Evolutionary conservation across 2,888 invertebrate species (phyloP).

Genomic region (Andricus curvator): DNA sequence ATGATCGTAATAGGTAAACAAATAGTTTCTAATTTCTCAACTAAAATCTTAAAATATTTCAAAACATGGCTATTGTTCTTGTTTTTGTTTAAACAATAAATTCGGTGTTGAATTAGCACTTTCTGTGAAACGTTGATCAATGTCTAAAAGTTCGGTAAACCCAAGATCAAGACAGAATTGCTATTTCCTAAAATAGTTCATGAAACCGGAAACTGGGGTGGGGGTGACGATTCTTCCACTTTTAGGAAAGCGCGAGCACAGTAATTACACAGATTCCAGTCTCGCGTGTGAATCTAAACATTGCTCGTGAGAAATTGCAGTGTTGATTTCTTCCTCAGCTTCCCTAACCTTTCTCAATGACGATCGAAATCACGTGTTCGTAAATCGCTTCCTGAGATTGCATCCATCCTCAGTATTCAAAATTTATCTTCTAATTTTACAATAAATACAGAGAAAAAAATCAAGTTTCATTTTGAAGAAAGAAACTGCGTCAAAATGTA

Average conservation of each 20-base stretch:
- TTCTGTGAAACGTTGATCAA: no score
- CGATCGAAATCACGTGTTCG: neutral
- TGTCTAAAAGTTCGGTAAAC: no score
- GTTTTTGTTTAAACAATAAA: no score
- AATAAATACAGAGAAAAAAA: no score
- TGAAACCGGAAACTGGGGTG: neutral
- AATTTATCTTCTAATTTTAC: no score
- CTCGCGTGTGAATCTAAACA: constrained; percentile 34
- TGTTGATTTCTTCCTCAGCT: constrained; percentile 22
- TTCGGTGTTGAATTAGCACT: no score
- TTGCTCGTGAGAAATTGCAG: constrained; percentile 24
- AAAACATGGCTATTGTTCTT: neutral
- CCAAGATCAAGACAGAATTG: no score
- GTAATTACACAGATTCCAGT: constrained; percentile 37
- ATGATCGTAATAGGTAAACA: no score
- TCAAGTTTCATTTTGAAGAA: no score
- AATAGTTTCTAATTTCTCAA: no score
- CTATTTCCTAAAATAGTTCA: no score
- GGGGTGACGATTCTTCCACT: constrained; percentile 27
- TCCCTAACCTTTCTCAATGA: constrained; percentile 18
- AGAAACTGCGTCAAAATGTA: no score
- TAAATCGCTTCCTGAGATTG: neutral
- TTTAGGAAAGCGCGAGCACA: constrained; percentile 8
- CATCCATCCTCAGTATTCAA: neutral
- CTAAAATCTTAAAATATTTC: neutral